Evolutionary conservation across 2,888 invertebrate species (phyloP), one percentile per base, ranked within the genome.

Genomic region (Leptothorax acervorum): DNA sequence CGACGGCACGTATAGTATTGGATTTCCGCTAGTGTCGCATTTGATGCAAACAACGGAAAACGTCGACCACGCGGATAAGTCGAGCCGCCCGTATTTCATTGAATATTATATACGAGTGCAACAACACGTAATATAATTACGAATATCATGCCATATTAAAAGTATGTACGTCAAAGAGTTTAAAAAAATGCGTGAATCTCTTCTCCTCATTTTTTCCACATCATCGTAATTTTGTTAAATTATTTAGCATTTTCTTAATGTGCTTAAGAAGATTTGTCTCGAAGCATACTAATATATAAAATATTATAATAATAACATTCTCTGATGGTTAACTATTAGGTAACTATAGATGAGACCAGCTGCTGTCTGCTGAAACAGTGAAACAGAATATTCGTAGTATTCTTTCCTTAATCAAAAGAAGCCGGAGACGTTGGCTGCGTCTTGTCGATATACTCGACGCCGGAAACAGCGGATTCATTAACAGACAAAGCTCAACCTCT

Each of bases 401-500:
- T 28, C 35, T 76, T 76, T 75, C 2, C 62, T 51, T 51, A 48
- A 62, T 75, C 48, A 48, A 48, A 81, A 60, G 15, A 55, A 39
- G n/a, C 35, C 60, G n/a, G 42, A 66, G 42, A 73, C 48, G 51
- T 39, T n/a, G 39, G 12, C 57, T 55, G 39, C 70, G 60, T 74
- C 35, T 57, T 39, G 48, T 81, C 78, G 23, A 81, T 62, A 18
- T 81, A 51, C 48, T 28, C 60, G 60, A 62, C 23, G 55, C 31
- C n/a, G 48, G 39, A 76, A 81, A 76, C 81, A 76, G 76, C 76
- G 60, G 62, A 75, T 81, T 75, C 81, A 76, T 81, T 76, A 86
- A 83, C 68, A 65, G 70, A 74, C 73, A 76, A 70, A 57, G 57
- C 53, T 71, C 55, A 76, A 70, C 45, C 57, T 79, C 62, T 70